A percentile compares a stretch with the other conserved stretches of the same genome.
Conservation (phyloP, 2,888 invertebrate species). For the Thereva nobilitata region DNA sequence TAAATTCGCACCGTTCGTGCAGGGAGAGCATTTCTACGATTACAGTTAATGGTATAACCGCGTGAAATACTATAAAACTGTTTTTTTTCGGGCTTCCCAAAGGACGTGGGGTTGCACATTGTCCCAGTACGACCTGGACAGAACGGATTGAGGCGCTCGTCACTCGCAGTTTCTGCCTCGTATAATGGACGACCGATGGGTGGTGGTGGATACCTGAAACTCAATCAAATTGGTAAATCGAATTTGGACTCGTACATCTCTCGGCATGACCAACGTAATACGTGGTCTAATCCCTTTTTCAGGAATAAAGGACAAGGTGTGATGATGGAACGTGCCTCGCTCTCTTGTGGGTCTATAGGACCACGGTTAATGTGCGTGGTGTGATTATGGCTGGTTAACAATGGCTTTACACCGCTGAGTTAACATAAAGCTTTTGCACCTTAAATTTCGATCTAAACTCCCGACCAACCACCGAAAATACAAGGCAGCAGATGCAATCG, state of each 20-base stretch:
- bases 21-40: constrained; percentile 1
- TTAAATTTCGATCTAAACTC: too few relatives aligned
- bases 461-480: too few relatives aligned
- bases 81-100: not conserved
- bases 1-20: constrained; percentile 15
- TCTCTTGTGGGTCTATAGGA: too few relatives aligned
- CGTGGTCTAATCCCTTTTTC: constrained; percentile 19
- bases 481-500: too few relatives aligned
- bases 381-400: too few relatives aligned
- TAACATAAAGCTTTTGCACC: too few relatives aligned
- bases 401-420: too few relatives aligned
- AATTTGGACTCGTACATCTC: constrained; percentile 13
- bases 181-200: not conserved
- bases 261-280: not conserved
- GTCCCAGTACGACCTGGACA: too few relatives aligned
- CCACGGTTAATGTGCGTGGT: too few relatives aligned
- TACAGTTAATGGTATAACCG: not conserved
- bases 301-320: constrained; percentile 17
- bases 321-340: not conserved
- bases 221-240: constrained; percentile 32
- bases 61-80: not conserved
- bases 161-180: not conserved
- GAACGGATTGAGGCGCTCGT: too few relatives aligned
- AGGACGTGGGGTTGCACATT: not conserved
- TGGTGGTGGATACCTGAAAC: constrained; percentile 21